These are phyloP conservation scores for Tricholaema leucomelas DNA, from an alignment of 2,113 vertebrate species.

Conservation along the genomic window DNA sequence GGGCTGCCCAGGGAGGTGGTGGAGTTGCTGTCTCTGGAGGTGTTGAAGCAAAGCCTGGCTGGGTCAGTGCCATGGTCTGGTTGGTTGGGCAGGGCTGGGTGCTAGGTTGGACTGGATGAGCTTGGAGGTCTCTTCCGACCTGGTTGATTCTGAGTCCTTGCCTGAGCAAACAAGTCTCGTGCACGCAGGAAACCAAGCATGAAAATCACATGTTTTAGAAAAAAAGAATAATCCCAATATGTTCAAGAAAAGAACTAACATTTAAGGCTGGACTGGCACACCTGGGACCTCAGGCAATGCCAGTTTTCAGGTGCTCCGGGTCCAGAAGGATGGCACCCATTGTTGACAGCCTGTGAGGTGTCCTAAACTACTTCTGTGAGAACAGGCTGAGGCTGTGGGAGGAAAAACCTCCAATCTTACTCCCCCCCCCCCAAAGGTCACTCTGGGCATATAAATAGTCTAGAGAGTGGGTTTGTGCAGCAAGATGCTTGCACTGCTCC, in stretches of 20 bases:
- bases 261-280: not conserved
- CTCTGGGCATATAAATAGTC: not conserved
- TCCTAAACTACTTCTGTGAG: not conserved
- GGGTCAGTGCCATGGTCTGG: no score
- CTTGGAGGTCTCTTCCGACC: no score
- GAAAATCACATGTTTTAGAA: not conserved
- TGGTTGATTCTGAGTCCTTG: no score
- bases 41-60: no score
- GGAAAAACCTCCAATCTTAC: rapidly evolving
- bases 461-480: not conserved
- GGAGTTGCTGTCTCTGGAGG: no score
- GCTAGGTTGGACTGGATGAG: no score
- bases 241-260: not conserved
- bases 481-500: not conserved
- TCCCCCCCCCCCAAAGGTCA: not conserved
- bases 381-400: not conserved
- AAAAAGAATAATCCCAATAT: not conserved
- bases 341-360: not conserved
- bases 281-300: not conserved
- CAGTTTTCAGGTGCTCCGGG: not conserved
- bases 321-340: not conserved
- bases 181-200: not conserved
- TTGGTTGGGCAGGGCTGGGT: no score
- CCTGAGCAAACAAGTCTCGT: not conserved
- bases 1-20: no score